These are phyloP conservation scores for Diceros bicornis DNA, from an alignment of 2,797 vertebrate species.

Conservation along the genomic window DNA sequence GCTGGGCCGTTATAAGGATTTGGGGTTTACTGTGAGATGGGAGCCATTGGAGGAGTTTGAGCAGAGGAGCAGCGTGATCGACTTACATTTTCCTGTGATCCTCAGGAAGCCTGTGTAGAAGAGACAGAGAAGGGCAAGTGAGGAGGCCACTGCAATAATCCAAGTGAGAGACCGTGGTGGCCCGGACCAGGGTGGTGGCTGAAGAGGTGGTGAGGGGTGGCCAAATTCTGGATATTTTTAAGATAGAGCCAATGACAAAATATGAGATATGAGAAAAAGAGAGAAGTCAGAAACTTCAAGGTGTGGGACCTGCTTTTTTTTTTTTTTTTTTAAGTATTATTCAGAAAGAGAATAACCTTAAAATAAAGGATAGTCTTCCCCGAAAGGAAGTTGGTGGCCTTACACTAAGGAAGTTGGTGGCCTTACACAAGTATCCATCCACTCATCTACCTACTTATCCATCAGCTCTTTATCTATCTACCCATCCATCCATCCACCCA, in stretches of 20 bases:
- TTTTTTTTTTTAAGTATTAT: neutral
- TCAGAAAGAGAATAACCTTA: neutral
- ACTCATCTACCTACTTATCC: neutral
- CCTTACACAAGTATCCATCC: neutral
- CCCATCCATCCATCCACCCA: neutral
- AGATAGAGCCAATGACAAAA: neutral
- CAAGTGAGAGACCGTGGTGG: neutral
- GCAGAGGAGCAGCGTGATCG: neutral
- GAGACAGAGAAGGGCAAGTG: accelerated
- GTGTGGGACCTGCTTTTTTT: neutral
- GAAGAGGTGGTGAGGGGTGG: neutral
- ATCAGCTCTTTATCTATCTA: neutral
- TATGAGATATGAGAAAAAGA: neutral
- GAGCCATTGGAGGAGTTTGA: neutral
- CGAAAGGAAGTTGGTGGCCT: neutral
- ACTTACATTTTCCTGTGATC: accelerated
- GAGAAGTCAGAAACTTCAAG: neutral
- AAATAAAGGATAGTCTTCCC: neutral
- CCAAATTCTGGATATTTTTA: neutral
- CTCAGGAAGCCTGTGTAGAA: neutral
- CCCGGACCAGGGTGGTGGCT: too few relatives aligned
- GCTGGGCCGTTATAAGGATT: neutral
- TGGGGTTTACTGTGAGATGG: neutral
- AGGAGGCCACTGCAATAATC: neutral
- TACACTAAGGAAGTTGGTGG: neutral